Base-by-base conservation (phyloP, 2,797 vertebrate species). In the Orientallactaga sibirica region DNA sequence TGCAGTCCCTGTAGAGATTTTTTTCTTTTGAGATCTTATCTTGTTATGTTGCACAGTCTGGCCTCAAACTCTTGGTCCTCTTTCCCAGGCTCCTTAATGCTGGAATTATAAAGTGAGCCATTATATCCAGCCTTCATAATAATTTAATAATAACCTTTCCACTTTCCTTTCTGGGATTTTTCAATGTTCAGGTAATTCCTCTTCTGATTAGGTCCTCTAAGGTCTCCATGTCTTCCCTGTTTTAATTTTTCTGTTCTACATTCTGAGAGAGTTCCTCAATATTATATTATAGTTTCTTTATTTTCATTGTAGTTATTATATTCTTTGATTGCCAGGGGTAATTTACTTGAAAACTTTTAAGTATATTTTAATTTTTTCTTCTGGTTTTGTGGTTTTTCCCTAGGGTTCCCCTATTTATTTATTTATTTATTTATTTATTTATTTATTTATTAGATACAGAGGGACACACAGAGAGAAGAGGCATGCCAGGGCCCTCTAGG, bases 191-290 rank as follows among this genome's bases (percentile, higher is more conserved):
- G 24, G 24, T 37, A 27, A 58, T 84, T 76, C 37, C 48, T 75
- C 18, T 80, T 67, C 19, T 41, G n/a, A 48, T 22, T 75, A 24
- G 29, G 68, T 76, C 20, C 1, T 61, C 58, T 37, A 64, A 58
- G 15, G 19, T 76, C 88, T n/a, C 76, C 24, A 71, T 14, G 68
- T 91, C 81, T 82, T 29, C 20, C 18, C 66, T 18, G 83, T 14
- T 43, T 12, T 68, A 24, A 5, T 29, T 64, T 58, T 85, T 33
- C 43, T 58, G 5, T 66, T 71, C 55, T 80, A 24, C 20, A 67
- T 77, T 88, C n/a, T 78, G 64, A 25, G 37, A 58, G 6, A 86
- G 48, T 91, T 88, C 25, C 41, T 95, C 41, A 64, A 27, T 68
- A n/a, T 85, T 85, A 58, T 64, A 25, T n/a, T 88, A 14, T 19